A percentile compares a stretch with the other conserved stretches of the same genome.
These are phyloP conservation scores for Syndactyla subalaris DNA, from an alignment of 2,797 vertebrate genomes.

Conservation along the genomic window DNA sequence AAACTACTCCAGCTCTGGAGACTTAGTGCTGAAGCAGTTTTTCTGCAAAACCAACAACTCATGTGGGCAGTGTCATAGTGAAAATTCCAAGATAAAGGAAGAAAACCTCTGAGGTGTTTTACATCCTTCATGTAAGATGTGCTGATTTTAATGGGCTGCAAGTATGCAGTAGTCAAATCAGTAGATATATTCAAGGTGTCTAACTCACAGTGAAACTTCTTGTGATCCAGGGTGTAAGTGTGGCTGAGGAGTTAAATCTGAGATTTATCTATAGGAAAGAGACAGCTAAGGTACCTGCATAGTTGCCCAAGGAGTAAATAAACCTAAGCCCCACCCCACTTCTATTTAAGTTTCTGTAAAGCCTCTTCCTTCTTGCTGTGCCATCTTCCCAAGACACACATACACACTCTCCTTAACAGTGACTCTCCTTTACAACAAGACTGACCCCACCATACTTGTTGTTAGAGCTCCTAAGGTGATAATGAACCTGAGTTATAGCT, in stretches of 20 bases:
- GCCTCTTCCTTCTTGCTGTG: not conserved
- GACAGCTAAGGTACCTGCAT: not conserved
- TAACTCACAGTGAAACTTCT: not conserved
- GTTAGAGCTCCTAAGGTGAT: not conserved
- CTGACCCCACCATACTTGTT: fast-evolving
- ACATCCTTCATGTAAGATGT: not conserved
- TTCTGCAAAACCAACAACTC: not conserved
- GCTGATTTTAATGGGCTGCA: not conserved
- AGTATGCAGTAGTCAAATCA: not conserved
- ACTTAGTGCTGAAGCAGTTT: not conserved
- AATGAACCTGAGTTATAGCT: not conserved
- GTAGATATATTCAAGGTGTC: not conserved
- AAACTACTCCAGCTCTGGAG: not conserved
- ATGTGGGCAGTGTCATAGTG: fast-evolving
- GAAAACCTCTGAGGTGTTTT: not conserved
- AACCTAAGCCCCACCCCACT: not conserved
- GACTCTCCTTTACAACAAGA: not conserved
- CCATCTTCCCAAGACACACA: not conserved
- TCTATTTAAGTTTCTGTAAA: not conserved
- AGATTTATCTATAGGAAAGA: not conserved
- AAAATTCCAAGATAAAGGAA: not conserved
- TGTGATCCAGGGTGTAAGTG: not conserved
- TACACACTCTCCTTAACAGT: not conserved
- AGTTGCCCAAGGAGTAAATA: not conserved
- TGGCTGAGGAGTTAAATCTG: not conserved